Evolutionary conservation across 2,797 vertebrate species (phyloP).

Genomic region (Rhabdomys pumilio): DNA sequence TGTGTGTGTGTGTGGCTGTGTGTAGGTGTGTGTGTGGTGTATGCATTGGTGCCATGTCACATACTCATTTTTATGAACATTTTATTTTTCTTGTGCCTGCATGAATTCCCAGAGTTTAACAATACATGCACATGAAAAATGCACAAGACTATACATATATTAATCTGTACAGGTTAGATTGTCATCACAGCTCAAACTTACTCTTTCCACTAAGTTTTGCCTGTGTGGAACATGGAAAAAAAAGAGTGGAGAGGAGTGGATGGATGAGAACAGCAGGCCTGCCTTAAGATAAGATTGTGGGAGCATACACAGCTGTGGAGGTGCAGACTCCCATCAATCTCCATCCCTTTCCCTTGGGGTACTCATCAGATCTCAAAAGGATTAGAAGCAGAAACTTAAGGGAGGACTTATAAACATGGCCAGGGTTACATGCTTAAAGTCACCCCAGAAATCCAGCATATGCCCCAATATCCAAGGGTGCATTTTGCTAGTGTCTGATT

Average conservation of each 20-base stretch:
- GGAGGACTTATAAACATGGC: neutral
- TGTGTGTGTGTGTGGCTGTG: neutral
- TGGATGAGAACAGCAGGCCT: neutral
- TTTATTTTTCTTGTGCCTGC: constrained; percentile 1
- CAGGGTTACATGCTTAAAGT: constrained; percentile 5
- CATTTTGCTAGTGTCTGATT: neutral
- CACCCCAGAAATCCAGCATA: neutral
- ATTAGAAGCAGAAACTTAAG: neutral
- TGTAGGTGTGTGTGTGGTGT: accelerated
- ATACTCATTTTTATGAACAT: neutral
- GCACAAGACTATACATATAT: neutral
- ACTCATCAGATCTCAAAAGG: neutral
- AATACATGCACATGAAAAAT: neutral
- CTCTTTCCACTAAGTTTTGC: neutral
- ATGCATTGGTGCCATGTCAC: neutral
- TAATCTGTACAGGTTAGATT: neutral
- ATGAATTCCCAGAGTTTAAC: neutral
- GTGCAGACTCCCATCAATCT: neutral
- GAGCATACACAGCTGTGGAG: neutral
- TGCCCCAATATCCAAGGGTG: neutral
- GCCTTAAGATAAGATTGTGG: neutral
- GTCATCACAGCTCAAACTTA: neutral
- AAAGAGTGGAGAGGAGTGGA: neutral
- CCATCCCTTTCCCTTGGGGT: neutral
- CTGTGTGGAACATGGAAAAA: neutral